Conservation (phyloP, 2,113 vertebrate species). For the Electrona antarctica region DNA sequence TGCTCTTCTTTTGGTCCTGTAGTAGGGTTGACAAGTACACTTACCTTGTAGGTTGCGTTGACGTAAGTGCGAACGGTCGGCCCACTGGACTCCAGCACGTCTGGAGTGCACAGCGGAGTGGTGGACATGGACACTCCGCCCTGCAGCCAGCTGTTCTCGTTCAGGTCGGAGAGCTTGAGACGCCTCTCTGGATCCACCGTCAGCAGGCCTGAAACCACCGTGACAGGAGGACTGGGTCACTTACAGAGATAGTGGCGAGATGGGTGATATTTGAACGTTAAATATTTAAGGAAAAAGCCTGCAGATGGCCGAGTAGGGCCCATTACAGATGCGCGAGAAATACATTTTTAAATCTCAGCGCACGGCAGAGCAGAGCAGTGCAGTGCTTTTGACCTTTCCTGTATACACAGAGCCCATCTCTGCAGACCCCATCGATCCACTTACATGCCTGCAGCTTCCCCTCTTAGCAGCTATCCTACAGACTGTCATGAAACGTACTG, state of each 20-base stretch:
- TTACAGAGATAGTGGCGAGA: neutral
- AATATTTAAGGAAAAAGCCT: neutral
- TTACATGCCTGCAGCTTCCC: no score
- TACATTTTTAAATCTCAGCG: no score
- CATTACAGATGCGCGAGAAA: no score
- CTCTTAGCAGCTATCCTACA: no score
- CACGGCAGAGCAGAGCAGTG: no score
- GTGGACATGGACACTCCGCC: conserved; percentile 87
- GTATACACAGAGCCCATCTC: no score
- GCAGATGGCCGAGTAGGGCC: neutral
- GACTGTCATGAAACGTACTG: no score
- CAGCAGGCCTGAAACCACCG: conserved; percentile 79
- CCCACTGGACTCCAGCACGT: conserved; percentile 88
- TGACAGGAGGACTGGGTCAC: neutral
- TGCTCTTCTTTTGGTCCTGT: neutral
- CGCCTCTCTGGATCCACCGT: conserved; percentile 87
- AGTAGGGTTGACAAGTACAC: no score
- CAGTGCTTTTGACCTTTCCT: no score
- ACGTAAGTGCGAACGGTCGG: conserved; percentile 87
- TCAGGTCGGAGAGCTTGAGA: conserved; percentile 86
- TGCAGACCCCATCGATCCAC: no score
- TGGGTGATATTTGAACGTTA: neutral
- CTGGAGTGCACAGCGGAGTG: conserved; percentile 89
- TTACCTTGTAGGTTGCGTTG: conserved; percentile 90
- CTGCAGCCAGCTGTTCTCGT: conserved; percentile 89